Conservation (phyloP, 2,888 invertebrate species). For the Cryptophagus acutangulus region DNA sequence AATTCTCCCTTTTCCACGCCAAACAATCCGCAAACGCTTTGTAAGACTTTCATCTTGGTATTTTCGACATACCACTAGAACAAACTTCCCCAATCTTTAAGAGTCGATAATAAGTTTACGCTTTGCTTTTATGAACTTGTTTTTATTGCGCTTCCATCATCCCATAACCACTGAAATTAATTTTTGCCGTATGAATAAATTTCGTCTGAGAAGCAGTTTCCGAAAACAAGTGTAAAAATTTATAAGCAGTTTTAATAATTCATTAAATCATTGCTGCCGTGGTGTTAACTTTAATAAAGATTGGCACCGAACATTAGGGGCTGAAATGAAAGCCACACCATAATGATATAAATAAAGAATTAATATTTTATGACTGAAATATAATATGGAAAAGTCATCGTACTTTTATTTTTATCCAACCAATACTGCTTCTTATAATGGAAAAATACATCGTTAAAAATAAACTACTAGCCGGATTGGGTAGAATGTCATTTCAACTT, state of each 20-base stretch:
- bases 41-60: constrained; percentile 37
- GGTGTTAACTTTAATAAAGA: not conserved
- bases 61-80: constrained; percentile 34
- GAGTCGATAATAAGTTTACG: too few species aligned
- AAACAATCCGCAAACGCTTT: constrained; percentile 38
- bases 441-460: constrained; percentile 24
- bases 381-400: constrained; percentile 13
- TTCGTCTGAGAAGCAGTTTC: too few species aligned
- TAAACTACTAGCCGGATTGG: constrained; percentile 29
- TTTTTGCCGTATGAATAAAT: too few species aligned
- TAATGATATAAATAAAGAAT: too few species aligned
- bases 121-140: too few species aligned
- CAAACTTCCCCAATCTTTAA: constrained; percentile 18
- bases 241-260: too few species aligned
- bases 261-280: not conserved
- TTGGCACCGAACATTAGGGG: too few species aligned
- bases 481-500: constrained; percentile 25
- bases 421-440: constrained; percentile 17
- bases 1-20: constrained; percentile 16
- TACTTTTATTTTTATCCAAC: constrained; percentile 19
- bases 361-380: constrained; percentile 13
- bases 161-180: too few species aligned
- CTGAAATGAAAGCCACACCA: too few species aligned
- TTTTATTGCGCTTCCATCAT: too few species aligned
- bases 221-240: too few species aligned